phyloP scores from a whole-genome alignment of 2,888 invertebrate genomes.

The Unio pictorum region DNA sequence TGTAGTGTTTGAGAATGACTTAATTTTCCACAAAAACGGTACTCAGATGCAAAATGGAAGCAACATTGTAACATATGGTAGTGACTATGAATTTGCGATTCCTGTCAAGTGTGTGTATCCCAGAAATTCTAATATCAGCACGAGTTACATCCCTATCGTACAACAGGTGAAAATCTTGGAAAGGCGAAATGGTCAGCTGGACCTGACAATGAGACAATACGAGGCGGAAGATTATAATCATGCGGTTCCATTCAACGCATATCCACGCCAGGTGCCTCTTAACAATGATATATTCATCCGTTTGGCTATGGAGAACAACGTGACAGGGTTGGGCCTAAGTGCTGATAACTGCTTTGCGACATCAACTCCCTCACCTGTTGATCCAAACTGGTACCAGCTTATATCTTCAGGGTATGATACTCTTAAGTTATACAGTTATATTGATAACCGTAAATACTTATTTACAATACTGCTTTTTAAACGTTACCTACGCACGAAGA shows the following conservation, averaged over 20 bases:
- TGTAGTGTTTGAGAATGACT: conserved; percentile 35
- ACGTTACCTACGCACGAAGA: too few relatives aligned
- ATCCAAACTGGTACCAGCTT: conserved; percentile 26
- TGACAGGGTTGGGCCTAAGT: conserved; percentile 16
- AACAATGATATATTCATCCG: conserved; percentile 31
- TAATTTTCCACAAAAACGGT: conserved; percentile 23
- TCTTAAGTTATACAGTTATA: too few relatives aligned
- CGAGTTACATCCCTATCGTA: conserved; percentile 28
- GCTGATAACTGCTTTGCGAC: conserved; percentile 39
- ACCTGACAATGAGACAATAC: conserved; percentile 31
- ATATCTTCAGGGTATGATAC: conserved; percentile 28
- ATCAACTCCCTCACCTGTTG: conserved; percentile 29
- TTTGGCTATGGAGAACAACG: conserved; percentile 18
- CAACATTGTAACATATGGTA: conserved; percentile 22
- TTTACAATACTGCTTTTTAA: too few relatives aligned
- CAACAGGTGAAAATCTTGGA: conserved; percentile 36
- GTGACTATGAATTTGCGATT: conserved; percentile 30
- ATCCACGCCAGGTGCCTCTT: conserved; percentile 24
- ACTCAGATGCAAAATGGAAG: not conserved
- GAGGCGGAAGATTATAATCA: conserved; percentile 15
- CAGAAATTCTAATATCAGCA: conserved; percentile 17
- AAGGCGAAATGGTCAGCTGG: conserved; percentile 32
- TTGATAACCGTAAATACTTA: too few relatives aligned
- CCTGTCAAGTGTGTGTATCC: conserved; percentile 42
- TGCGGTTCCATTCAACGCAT: conserved; percentile 10